Conservation (phyloP, 2,113 vertebrate genomes). For the Hirundichthys speculiger region DNA sequence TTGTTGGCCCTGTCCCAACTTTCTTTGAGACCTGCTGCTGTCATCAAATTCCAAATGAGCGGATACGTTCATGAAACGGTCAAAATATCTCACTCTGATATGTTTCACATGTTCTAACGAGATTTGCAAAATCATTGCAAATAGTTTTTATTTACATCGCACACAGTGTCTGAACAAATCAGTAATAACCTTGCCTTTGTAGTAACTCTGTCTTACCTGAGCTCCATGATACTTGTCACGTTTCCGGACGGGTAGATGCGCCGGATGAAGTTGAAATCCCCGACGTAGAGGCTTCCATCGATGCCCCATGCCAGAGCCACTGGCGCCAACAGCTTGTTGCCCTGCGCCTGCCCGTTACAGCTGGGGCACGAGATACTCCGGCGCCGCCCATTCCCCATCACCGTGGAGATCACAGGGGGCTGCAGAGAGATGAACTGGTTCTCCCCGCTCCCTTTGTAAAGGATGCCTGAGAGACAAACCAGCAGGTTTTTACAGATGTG, state of each 20-base stretch:
- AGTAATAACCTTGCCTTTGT: no score
- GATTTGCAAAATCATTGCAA: no score
- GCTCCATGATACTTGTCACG: slow-evolving; percentile 95
- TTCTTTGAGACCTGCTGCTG: no score
- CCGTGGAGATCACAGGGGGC: slow-evolving; percentile 92
- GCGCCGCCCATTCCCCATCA: slow-evolving; percentile 96
- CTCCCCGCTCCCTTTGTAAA: slow-evolving; percentile 97
- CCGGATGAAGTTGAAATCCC: slow-evolving; percentile 98
- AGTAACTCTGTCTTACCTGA: slow-evolving; percentile 82
- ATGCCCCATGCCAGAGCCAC: slow-evolving; percentile 94
- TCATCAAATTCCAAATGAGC: no score
- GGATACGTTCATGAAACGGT: no score
- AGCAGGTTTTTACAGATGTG: slow-evolving; percentile 7
- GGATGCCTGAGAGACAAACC: slow-evolving; percentile 84
- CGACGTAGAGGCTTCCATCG: slow-evolving; percentile 95
- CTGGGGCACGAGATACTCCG: slow-evolving; percentile 98
- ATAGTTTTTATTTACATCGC: no score
- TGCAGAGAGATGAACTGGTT: slow-evolving; percentile 98
- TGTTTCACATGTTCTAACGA: no score
- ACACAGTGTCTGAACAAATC: no score
- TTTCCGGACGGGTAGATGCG: slow-evolving; percentile 96
- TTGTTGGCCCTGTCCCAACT: no score
- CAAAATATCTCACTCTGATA: no score
- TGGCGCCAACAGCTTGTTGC: slow-evolving; percentile 96
- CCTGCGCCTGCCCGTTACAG: slow-evolving; percentile 96